phyloP scores from a whole-genome alignment of 2,888 invertebrate genomes.

The Dryobotodes eremita region DNA sequence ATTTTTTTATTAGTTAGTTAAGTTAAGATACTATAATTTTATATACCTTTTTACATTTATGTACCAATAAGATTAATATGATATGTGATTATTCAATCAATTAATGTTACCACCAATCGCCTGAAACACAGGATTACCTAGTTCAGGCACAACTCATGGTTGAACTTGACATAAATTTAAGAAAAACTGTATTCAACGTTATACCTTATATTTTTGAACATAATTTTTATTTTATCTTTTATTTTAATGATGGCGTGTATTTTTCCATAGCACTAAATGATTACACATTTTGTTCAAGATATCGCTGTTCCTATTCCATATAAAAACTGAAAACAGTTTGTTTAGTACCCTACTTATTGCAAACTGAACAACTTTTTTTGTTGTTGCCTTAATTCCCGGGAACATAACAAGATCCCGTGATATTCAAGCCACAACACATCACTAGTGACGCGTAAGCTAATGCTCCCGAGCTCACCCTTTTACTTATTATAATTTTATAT shows the following conservation, averaged over 20 bases:
- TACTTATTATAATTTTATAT: constrained; percentile 76
- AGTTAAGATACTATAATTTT: no score
- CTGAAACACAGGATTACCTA: no score
- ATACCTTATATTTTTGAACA: no score
- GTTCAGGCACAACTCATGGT: no score
- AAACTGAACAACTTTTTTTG: not conserved
- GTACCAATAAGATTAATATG: no score
- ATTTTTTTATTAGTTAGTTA: no score
- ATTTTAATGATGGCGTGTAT: not conserved
- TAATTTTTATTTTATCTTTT: no score
- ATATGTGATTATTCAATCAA: no score
- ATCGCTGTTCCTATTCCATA: not conserved
- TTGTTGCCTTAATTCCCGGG: not conserved
- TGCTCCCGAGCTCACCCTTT: constrained; percentile 68
- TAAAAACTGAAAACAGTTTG: not conserved
- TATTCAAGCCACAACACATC: constrained; percentile 1
- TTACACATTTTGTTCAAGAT: not conserved
- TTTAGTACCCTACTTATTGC: not conserved
- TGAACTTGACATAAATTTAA: no score
- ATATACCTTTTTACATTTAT: no score
- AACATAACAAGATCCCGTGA: constrained; percentile 8
- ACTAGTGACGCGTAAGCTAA: constrained; percentile 50
- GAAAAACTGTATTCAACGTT: no score
- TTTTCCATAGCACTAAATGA: not conserved
- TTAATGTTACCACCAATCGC: no score